Conservation (phyloP, 2,797 vertebrate species). For the Neopelma chrysocephalum region DNA sequence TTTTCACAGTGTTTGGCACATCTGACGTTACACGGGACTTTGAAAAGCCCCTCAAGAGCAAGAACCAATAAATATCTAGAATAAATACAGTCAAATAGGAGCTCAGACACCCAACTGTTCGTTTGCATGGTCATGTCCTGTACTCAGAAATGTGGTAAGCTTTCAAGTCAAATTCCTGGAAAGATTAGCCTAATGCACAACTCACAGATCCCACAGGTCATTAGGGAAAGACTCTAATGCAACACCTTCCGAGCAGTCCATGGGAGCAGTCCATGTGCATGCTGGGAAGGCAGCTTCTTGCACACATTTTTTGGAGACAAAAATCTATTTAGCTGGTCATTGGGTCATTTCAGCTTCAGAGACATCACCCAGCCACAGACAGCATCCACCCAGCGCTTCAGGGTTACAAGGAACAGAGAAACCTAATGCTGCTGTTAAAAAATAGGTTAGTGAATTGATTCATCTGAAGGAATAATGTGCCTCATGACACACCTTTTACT, state of each 20-base stretch:
- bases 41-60: neutral
- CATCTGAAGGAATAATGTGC: neutral
- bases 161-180: conserved; percentile 54
- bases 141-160: neutral
- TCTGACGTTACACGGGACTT: neutral
- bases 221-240: neutral
- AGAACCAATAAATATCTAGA: neutral
- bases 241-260: neutral
- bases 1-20: neutral
- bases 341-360: neutral
- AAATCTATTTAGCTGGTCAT: neutral
- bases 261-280: accelerated
- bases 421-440: neutral
- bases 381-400: neutral
- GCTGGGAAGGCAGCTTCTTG: neutral
- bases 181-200: neutral
- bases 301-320: neutral
- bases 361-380: neutral
- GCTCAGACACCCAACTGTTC: neutral
- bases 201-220: neutral
- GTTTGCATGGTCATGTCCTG: neutral
- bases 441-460: neutral
- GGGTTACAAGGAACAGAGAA: neutral
- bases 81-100: conserved; percentile 28
- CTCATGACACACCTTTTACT: neutral